A percentile compares a stretch with the other conserved stretches of the same genome.
Evolutionary conservation across 2,113 vertebrate species (phyloP).

Genomic region (Vidua chalybeata): DNA sequence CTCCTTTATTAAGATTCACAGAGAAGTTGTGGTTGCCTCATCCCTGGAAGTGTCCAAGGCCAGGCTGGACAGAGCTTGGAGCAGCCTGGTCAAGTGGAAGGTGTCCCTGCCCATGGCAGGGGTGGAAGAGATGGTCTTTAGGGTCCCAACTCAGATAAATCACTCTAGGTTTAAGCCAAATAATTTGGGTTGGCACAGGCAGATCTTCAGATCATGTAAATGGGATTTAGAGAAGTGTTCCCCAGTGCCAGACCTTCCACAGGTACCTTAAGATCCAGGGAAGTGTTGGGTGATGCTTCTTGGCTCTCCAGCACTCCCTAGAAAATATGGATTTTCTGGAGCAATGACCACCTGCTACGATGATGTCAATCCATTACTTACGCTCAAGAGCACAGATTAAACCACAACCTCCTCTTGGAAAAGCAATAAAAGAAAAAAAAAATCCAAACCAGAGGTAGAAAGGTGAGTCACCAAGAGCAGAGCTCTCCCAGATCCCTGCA

Average conservation of each 20-base stretch:
- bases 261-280: not conserved
- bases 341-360: accelerated
- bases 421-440: not conserved
- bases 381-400: not conserved
- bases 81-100: not conserved
- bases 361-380: not conserved
- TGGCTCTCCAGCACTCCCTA: not conserved
- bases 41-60: not conserved
- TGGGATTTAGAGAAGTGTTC: not conserved
- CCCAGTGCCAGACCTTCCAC: not conserved
- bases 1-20: not conserved
- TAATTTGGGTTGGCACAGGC: not conserved
- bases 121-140: not conserved
- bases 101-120: not conserved
- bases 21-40: not conserved
- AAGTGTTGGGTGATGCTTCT: not conserved
- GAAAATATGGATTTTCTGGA: not conserved
- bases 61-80: not conserved
- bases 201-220: not conserved
- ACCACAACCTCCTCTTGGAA: not conserved
- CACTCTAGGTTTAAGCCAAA: not conserved
- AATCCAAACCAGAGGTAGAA: not conserved
- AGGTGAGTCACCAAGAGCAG: not conserved
- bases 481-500: not conserved
- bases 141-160: not conserved